Conservation (phyloP, 2,888 invertebrate genomes). For the Eupithecia dodoneata region DNA sequence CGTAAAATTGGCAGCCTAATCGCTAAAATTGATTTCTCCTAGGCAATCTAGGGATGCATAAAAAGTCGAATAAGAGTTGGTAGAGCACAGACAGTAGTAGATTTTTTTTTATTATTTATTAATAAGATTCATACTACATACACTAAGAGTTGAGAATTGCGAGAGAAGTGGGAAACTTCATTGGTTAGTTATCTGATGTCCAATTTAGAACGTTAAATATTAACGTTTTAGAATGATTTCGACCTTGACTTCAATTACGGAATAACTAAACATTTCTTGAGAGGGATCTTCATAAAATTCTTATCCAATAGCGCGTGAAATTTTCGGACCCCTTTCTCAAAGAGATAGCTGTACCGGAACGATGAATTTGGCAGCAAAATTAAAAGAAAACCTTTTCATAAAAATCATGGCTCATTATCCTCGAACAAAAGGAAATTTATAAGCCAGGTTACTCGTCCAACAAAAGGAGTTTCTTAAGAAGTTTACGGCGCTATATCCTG, state of each 20-base stretch:
- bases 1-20: too few relatives aligned
- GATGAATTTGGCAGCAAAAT: constrained; percentile 42
- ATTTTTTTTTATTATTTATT: too few relatives aligned
- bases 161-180: too few relatives aligned
- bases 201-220: not conserved
- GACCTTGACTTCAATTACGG: constrained; percentile 8
- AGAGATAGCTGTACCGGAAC: constrained; percentile 31
- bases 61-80: too few relatives aligned
- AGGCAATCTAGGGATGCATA: too few relatives aligned
- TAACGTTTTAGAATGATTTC: not conserved
- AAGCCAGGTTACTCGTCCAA: constrained; percentile 40
- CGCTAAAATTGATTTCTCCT: too few relatives aligned
- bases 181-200: too few relatives aligned
- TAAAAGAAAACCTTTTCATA: constrained; percentile 43
- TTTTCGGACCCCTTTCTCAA: constrained; percentile 31
- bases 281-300: constrained; percentile 17
- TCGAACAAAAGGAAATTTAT: constrained; percentile 45
- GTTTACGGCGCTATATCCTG: constrained; percentile 37
- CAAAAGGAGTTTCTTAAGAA: constrained; percentile 40
- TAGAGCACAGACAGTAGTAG: too few relatives aligned
- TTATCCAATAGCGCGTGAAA: constrained; percentile 32
- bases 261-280: constrained; percentile 10
- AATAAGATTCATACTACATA: too few relatives aligned
- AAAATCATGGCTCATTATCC: constrained; percentile 47
- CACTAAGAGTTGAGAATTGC: too few relatives aligned